Base-by-base conservation (phyloP, 2,888 invertebrate species). In the Ochropleura plecta region DNA sequence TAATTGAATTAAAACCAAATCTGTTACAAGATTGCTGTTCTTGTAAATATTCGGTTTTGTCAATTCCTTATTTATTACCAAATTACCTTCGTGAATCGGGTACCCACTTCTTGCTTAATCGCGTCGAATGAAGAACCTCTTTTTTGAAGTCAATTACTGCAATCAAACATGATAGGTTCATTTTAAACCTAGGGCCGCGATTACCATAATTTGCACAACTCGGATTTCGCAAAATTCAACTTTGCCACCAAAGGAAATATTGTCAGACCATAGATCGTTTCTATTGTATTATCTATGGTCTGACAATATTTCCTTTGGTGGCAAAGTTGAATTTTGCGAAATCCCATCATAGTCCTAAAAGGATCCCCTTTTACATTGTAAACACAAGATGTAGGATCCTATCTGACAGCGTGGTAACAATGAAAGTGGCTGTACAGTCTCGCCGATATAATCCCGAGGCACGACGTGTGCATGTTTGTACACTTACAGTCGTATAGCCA, bases 41-140 rank as follows among this genome's bases (percentile, higher is more conserved):
- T 30, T 30, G 30, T 30, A 30, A 30, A 30, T 30, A 30, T 30
- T 14, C 3, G 8, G 8, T 8, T n/a, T 69, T 8, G 8, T 49
- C 5, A 42, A 42, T 42, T 10, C 7, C 42, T 71, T 14, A 53
- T 71, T 40, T 53, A 46, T 46, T 7, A 48, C 48, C 9, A 16
- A 30, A 67, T 76, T 9, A 20, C 42, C 55, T 69, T 69, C 18
- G 46, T 40, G 5, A 18, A 49, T n/a, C 16, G 44, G 18, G 57
- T 70, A 62, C 48, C 42, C 46, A 62, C 10, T 75, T n/a, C n/a
- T 68, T 48, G 10, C 49, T 44, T 44, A 57, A 40, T 40, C 48
- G 1, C 1, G 3, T 20, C 9, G 0, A 44, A 44, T 18, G 0
- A 18, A 73, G 40, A 73, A 79, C 62, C 20, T 44, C 46, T 51